These are phyloP conservation scores for Xiphophorus hellerii DNA, from an alignment of 2,113 vertebrate species.

Conservation along the genomic window DNA sequence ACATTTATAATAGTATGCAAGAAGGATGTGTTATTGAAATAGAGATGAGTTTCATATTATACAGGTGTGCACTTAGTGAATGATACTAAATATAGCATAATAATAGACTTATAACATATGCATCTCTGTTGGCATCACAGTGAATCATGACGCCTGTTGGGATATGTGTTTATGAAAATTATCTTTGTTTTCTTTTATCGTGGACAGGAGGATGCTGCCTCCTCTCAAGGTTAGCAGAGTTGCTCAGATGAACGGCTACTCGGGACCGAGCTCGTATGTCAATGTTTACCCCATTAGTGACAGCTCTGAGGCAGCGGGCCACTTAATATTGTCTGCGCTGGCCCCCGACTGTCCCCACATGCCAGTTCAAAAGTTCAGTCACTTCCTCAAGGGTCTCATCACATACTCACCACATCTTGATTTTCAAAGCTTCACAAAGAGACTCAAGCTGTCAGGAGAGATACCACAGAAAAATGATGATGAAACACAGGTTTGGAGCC, in stretches of 20 bases:
- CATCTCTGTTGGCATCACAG: conserved; percentile 58
- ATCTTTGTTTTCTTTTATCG: conserved; percentile 69
- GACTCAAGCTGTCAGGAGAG: conserved; percentile 80
- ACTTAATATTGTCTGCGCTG: conserved; percentile 72
- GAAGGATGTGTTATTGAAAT: conserved; percentile 56
- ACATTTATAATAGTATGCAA: conserved; percentile 69
- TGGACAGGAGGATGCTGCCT: conserved; percentile 59
- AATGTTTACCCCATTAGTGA: conserved; percentile 81
- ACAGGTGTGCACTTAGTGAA: conserved; percentile 65
- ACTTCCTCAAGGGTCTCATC: conserved; percentile 81
- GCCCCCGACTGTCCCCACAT: conserved; percentile 62
- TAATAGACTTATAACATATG: conserved; percentile 53
- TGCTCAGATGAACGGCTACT: conserved; percentile 71
- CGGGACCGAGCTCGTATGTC: conserved; percentile 74
- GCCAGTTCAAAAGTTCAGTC: conserved; percentile 81
- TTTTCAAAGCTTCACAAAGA: conserved; percentile 74
- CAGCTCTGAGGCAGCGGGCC: conserved; percentile 72
- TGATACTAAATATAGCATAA: conserved; percentile 59
- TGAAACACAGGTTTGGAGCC: conserved; percentile 85
- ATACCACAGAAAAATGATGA: conserved; percentile 85
- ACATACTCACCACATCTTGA: conserved; percentile 77
- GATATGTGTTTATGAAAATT: conserved; percentile 70
- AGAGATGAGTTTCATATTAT: conserved; percentile 63
- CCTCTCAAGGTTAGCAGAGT: conserved; percentile 72
- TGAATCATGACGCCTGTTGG: conserved; percentile 61